Base-by-base conservation (phyloP, 2,113 vertebrate genomes). In the Balaenoptera acutorostrata region DNA sequence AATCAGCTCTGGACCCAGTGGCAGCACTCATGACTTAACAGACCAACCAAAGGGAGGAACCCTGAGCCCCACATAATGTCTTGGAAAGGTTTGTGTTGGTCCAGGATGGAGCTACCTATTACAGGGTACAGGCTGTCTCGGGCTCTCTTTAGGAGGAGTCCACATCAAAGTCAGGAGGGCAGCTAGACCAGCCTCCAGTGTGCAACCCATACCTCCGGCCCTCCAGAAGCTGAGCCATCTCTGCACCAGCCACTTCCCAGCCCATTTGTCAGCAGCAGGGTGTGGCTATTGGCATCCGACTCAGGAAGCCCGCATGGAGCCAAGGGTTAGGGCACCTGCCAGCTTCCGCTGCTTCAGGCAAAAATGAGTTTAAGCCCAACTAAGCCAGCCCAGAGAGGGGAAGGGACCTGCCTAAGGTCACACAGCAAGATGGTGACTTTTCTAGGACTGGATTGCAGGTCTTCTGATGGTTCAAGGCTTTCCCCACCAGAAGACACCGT, bases 281-380 rank as follows among this genome's bases (percentile, higher is more conserved):
- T 87, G 95, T 93, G 92, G 87, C 52, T 44, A 4, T 0, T 61
- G 96, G 96, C 89, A 31, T 33, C 5, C 0, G 4, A 33, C 44
- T 29, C 27, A 13, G 71, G 86, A 71, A 93, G 68, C 39, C 87
- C 41, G 36, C 72, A 0, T 0, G 25, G 46, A 80, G 72, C 90
- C 95, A 86, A 78, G 71, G 75, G 52, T 36, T 21, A 39, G 87
- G 93, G 85, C 85, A 97, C 92, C 96, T 95, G 91, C 93, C 90
- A 94, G 96, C 55, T 93, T 64, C 81, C 49, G 49, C 36, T 39
- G 27, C 90, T 90, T 36, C 25, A 29, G 57, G 80, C 92, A 72
- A 64, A 90, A 94, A 63, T 23, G 57, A 74, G 52, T 63, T 27
- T 31, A 31, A 83, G 10, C 25, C 59, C 77, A 81, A 77, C 57